These are phyloP conservation scores for Xerus inauris DNA, from an alignment of 2,113 vertebrate species.

Conservation along the genomic window DNA sequence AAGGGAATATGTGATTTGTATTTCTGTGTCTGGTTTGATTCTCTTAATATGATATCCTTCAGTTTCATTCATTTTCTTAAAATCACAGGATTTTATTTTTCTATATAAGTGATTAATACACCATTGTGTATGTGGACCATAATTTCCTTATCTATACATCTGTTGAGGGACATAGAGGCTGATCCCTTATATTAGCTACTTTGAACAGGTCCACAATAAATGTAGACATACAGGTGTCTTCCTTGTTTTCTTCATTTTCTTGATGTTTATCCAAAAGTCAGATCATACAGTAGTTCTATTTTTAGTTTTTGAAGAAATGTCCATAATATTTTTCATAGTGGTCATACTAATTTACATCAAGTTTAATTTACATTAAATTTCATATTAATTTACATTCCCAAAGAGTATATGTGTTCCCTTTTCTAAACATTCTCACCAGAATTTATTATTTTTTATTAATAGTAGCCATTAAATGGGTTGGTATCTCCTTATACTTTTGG, in stretches of 20 bases:
- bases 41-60: neutral
- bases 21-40: neutral
- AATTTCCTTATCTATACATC: neutral
- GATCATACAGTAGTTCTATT: neutral
- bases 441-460: neutral
- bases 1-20: neutral
- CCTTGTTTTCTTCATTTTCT: neutral
- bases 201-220: neutral
- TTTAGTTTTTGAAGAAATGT: neutral
- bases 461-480: neutral
- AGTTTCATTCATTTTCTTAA: neutral
- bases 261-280: no score
- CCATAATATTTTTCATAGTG: neutral
- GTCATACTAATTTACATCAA: no score
- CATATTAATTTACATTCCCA: neutral
- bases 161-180: fast-evolving
- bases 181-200: neutral
- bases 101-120: neutral
- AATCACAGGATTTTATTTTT: no score
- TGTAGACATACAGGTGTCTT: no score
- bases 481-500: neutral
- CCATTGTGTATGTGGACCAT: neutral
- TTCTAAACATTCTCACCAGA: neutral
- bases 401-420: neutral
- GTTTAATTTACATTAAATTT: no score